Evolutionary conservation across 2,113 vertebrate genomes (phyloP), one percentile per base, ranked within the genome.

Genomic region (Gopherus flavomarginatus): DNA sequence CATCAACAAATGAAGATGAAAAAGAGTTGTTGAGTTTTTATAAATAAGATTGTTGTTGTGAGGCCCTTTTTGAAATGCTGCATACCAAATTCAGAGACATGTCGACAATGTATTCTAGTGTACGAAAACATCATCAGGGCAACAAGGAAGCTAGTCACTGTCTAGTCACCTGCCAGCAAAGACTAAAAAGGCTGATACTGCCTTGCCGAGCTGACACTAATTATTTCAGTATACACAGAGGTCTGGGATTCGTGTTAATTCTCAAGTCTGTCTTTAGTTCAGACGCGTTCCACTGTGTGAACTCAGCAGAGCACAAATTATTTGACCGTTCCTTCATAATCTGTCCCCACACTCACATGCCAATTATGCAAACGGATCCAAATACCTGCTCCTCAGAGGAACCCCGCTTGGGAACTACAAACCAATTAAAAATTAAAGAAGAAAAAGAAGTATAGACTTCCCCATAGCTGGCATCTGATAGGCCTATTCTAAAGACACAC

Each of bases 291-390:
- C 97, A 84, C 93, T 97, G 96, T 96, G 96, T 96, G 97, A 97
- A 97, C 92, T 90, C 95, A 95, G 83, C 92, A 96, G 94, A 92
- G 95, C 95, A 94, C 97, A 96, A 98, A 98, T 98, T 97, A 97
- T 96, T 97, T 98, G 95, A 96, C 97, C 95, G 91, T 96, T 93
- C 96, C 95, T 96, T 97, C 96, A 89, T 97, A 97, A 98, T 97
- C 96, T 97, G 90, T 97, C 95, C 94, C 97, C 79, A 84, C 5
- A 87, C 94, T 96, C 83, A 24, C 78, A 96, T 96, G 92, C 95
- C 94, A 97, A 95, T 96, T 97, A 97, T 90, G 95, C 82, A 96
- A 97, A 97, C 79, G 90, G 96, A 98, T 97, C 93, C 96, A 96
- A 96, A 97, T 94, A 95, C 97, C 95, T 96, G 96, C 75, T 97